Evolutionary conservation across 2,888 invertebrate species (phyloP).

Genomic region (Acanthosoma haemorrhoidale): DNA sequence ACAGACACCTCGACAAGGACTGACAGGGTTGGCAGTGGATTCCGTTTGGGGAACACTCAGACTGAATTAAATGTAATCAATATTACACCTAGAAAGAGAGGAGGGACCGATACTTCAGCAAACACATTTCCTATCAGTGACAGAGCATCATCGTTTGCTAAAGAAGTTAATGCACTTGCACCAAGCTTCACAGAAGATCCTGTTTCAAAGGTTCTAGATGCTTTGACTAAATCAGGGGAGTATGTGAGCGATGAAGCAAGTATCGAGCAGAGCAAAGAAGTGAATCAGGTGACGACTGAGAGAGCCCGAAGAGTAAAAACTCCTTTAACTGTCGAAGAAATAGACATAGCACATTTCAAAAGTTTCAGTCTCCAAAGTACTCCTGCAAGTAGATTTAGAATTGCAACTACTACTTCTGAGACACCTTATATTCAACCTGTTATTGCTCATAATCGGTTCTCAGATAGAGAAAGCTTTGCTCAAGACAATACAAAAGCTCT

Average conservation of each 20-base stretch:
- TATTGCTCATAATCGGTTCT: background rate
- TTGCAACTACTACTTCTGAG: background rate
- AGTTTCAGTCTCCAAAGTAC: background rate
- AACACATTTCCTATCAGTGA: background rate
- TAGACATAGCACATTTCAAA: conserved; percentile 11
- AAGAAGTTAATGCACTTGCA: conserved; percentile 18
- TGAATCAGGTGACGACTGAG: background rate
- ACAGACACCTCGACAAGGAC: conserved; percentile 17
- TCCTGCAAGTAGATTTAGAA: background rate
- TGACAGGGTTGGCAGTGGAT: conserved; percentile 2
- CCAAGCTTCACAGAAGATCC: background rate
- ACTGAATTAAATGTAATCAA: conserved; percentile 26
- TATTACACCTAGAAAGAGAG: conserved; percentile 33
- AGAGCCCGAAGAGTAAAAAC: background rate
- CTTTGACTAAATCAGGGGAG: conserved; percentile 10
- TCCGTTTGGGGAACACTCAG: background rate
- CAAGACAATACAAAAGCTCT: background rate
- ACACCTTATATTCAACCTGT: conserved; percentile 7
- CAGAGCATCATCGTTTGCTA: background rate
- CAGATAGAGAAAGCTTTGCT: background rate
- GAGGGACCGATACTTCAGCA: background rate
- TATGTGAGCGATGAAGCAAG: conserved; percentile 27
- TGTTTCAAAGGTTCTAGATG: background rate
- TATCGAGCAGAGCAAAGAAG: background rate
- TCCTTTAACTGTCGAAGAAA: conserved; percentile 16